Conservation (phyloP, 2,797 vertebrate genomes). For the Oreonectes daqikongensis region DNA sequence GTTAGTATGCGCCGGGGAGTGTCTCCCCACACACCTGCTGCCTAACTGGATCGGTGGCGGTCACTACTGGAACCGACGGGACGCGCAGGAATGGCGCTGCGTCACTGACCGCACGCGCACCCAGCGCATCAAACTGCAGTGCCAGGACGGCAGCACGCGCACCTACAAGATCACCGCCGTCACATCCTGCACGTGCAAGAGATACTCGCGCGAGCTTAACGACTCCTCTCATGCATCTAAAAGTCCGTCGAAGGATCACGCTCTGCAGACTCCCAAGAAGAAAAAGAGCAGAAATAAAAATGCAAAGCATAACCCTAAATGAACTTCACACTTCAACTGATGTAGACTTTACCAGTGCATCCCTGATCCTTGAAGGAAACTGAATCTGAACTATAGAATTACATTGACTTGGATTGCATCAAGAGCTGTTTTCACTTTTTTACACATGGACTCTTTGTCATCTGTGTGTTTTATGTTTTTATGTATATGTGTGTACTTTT, state of each 20-base stretch:
- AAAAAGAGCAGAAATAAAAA: slow-evolving; percentile 39
- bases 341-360: not conserved
- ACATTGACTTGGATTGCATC: slow-evolving; percentile 11
- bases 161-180: slow-evolving; percentile 95
- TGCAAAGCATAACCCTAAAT: slow-evolving; percentile 2
- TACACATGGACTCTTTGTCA: slow-evolving; percentile 14
- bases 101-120: slow-evolving; percentile 88
- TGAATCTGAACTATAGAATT: slow-evolving; percentile 32
- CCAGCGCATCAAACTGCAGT: slow-evolving; percentile 91
- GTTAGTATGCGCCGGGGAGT: slow-evolving; percentile 93
- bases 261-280: slow-evolving; percentile 41
- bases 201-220: slow-evolving; percentile 89
- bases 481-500: not conserved
- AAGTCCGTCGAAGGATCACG: slow-evolving; percentile 67
- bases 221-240: slow-evolving; percentile 85
- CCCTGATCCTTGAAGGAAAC: slow-evolving; percentile 21
- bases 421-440: slow-evolving; percentile 41
- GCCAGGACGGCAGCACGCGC: slow-evolving; percentile 88
- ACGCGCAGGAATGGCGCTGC: slow-evolving; percentile 89
- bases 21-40: slow-evolving; percentile 87
- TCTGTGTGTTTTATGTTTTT: slow-evolving; percentile 2
- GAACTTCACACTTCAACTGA: not conserved
- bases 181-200: slow-evolving; percentile 93
- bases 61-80: slow-evolving; percentile 89
- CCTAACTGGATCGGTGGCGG: slow-evolving; percentile 91